Conservation (phyloP, 2,113 vertebrate genomes). For the Elaphurus davidianus region DNA sequence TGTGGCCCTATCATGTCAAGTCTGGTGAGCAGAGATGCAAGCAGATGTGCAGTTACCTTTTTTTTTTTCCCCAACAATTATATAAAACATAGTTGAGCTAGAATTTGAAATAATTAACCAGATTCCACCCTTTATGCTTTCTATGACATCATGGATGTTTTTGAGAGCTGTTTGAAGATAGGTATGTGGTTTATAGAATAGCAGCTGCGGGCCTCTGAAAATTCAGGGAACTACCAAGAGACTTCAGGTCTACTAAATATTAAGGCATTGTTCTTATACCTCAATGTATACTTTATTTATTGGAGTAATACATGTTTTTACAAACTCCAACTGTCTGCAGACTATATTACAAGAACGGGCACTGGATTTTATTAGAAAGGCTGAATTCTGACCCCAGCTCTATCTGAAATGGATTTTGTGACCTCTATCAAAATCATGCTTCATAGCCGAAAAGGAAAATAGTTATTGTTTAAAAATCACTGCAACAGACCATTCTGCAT, state of each 20-base stretch:
- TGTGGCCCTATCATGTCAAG: neutral
- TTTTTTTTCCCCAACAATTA: neutral
- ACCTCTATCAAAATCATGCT: neutral
- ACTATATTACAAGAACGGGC: neutral
- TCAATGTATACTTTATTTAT: neutral
- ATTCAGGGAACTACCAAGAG: neutral
- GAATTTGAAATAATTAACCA: neutral
- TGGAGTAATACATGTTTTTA: neutral
- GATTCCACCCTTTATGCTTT: neutral
- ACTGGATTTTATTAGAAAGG: neutral
- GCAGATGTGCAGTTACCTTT: no score
- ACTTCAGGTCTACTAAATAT: neutral
- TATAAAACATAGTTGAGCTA: neutral
- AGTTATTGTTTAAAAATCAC: neutral
- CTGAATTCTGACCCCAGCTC: neutral
- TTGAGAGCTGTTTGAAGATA: neutral
- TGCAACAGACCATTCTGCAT: neutral
- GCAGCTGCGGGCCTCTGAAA: fast-evolving
- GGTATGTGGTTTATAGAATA: neutral
- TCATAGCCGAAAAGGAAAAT: neutral
- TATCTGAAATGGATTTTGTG: neutral
- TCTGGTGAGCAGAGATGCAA: neutral
- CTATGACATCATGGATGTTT: neutral
- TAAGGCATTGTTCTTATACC: neutral
- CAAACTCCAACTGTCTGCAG: neutral